Evolutionary conservation across 2,888 invertebrate genomes (phyloP), one percentile per base, ranked within the genome.

Genomic region (Ectemnius cavifrons): DNA sequence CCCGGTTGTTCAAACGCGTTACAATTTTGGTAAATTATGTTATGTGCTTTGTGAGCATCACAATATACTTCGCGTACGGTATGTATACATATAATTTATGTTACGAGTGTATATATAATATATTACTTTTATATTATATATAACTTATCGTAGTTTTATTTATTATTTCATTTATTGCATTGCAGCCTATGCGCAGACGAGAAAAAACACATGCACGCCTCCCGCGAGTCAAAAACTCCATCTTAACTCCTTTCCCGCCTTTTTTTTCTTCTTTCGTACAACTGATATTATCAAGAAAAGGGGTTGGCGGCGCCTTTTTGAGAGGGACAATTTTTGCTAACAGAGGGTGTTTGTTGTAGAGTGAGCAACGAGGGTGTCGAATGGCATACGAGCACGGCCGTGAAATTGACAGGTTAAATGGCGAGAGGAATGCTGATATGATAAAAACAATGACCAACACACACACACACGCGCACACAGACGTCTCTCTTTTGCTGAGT

Each of bases 21-120:
- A 87, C 85, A 86, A 88, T 86, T 88, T 86, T 87, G 83, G 84
- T 87, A 87, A 87, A 87, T 82, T 83, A 81, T 87, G 85, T 89
- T 88, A 88, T 89, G 89, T 89, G 89, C 89, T 89, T 91, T 87
- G 89, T 88, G 89, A 90, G 89, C 89, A 90, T 90, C 89, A 89
- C 90, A 89, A 88, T 90, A 86, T 86, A 82, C 37, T 37, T 37
- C 37, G 37, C 37, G 37, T 37, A 37, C 37, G 28, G 11, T 37
- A 37, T 37, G 11, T 37, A 37, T 37, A 37, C 11, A 37, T 37
- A 37, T 37, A 37, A 37, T 37, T 37, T 37, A 37, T 37, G 8
- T 37, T 37, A 37, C 37, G 37, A 37, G 37, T 37, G 37, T 37
- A 37, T 37, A 37, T 37, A 37, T 37, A 37, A 37, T 37, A 37